Evolutionary conservation across 2,113 vertebrate species (phyloP).

Genomic region (Atractosteus spatula): DNA sequence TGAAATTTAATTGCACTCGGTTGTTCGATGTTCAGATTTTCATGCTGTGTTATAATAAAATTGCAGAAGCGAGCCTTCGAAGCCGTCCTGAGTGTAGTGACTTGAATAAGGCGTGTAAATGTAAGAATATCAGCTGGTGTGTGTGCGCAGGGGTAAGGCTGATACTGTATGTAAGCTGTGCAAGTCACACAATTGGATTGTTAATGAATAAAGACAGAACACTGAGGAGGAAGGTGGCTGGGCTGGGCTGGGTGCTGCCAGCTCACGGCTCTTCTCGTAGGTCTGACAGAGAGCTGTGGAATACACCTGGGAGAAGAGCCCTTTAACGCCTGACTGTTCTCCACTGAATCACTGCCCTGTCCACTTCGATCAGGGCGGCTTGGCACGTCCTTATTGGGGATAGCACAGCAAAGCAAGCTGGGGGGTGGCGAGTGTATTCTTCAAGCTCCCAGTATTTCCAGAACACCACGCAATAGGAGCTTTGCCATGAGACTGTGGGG

Average conservation of each 20-base stretch:
- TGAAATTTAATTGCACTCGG: background rate
- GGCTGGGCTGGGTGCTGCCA: slow-evolving; percentile 4
- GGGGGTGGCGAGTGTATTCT: slow-evolving; percentile 36
- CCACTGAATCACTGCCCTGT: slow-evolving; percentile 43
- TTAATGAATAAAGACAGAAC: too few relatives aligned
- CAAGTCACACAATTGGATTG: too few relatives aligned
- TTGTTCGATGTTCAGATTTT: slow-evolving; percentile 4
- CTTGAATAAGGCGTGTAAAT: too few relatives aligned
- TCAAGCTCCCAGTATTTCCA: background rate
- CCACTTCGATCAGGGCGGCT: slow-evolving; percentile 43
- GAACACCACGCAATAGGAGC: background rate
- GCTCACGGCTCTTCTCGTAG: slow-evolving; percentile 25
- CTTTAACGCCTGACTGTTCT: slow-evolving; percentile 34
- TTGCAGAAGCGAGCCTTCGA: background rate
- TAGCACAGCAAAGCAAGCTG: slow-evolving; percentile 60
- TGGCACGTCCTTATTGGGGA: slow-evolving; percentile 32
- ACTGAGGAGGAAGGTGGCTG: slow-evolving; percentile 5
- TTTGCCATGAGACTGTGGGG: background rate
- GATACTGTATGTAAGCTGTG: too few relatives aligned
- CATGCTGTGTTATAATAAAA: background rate
- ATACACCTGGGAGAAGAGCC: slow-evolving; percentile 31
- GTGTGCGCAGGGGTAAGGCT: too few relatives aligned
- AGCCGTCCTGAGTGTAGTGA: rapidly evolving
- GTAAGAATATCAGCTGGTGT: too few relatives aligned
- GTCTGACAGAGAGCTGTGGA: slow-evolving; percentile 21